phyloP scores from a whole-genome alignment of 2,888 invertebrate species.

The Parthenolecanium corni region DNA sequence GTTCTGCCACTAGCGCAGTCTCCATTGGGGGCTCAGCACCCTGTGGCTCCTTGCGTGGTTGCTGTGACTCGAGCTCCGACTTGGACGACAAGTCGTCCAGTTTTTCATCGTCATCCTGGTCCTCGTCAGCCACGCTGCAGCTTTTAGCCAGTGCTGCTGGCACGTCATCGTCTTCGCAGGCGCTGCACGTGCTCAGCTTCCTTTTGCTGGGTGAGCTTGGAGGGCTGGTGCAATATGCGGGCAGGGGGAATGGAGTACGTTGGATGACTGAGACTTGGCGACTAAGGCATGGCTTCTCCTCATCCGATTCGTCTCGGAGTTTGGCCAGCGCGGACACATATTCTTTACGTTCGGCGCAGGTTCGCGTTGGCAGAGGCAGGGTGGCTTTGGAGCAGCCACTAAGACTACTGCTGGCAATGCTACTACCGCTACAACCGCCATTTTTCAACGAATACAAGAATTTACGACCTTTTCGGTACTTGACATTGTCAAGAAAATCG shows the following conservation, averaged over 20 bases:
- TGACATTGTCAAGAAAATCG: background rate
- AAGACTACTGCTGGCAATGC: too few species aligned
- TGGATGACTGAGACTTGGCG: slow-evolving; percentile 68
- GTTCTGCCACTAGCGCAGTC: slow-evolving; percentile 41
- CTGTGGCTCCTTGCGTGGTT: too few species aligned
- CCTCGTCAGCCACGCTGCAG: background rate
- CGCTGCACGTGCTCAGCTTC: too few species aligned
- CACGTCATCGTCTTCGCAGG: too few species aligned
- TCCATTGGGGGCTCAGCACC: background rate
- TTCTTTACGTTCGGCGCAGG: slow-evolving; percentile 40
- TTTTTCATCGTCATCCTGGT: background rate
- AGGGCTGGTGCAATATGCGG: too few species aligned
- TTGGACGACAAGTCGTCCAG: background rate
- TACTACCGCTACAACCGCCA: background rate
- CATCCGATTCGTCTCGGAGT: background rate
- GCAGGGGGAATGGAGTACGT: slow-evolving; percentile 50
- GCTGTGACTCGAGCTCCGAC: background rate
- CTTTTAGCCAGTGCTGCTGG: slow-evolving; percentile 12
- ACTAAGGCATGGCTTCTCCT: slow-evolving; percentile 53
- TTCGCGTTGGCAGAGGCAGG: slow-evolving; percentile 59
- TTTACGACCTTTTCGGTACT: slow-evolving; percentile 10
- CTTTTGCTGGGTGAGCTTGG: too few species aligned
- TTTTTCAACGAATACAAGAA: background rate
- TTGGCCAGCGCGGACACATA: slow-evolving; percentile 2
- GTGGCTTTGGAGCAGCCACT: slow-evolving; percentile 45